Conservation (phyloP, 2,888 invertebrate genomes). For the Hemicrepidius hirtus region DNA sequence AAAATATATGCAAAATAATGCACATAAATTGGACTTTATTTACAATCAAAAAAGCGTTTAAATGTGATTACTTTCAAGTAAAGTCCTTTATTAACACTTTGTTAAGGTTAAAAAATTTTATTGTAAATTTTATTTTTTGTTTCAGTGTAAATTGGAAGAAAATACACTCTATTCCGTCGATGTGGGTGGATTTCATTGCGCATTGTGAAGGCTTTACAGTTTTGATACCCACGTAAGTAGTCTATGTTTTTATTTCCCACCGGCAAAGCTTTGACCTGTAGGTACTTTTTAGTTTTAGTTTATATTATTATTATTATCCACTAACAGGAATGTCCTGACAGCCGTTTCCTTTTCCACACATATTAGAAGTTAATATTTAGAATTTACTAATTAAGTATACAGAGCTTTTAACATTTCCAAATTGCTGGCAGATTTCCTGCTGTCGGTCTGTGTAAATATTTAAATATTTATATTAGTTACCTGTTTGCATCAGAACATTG, state of each 20-base stretch:
- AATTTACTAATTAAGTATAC: not conserved
- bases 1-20: constrained; percentile 25
- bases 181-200: constrained; percentile 30
- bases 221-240: constrained; percentile 32
- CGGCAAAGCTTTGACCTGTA: not conserved
- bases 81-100: constrained; percentile 24
- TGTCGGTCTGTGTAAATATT: not conserved
- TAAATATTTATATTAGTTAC: constrained; percentile 7
- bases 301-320: not conserved
- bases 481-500: too few relatives aligned
- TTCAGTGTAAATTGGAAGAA: constrained; percentile 13
- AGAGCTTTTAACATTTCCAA: constrained; percentile 7
- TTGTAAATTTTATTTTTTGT: constrained; percentile 29
- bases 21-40: constrained; percentile 28
- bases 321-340: not conserved
- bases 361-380: not conserved
- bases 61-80: constrained; percentile 17
- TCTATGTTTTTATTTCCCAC: not conserved
- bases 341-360: constrained; percentile 1
- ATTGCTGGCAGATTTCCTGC: not conserved
- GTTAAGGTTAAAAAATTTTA: not conserved
- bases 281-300: not conserved
- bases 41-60: constrained; percentile 28
- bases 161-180: constrained; percentile 16
- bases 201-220: constrained; percentile 21